Conservation (phyloP, 2,888 invertebrate genomes). For the Drosophila ustulata region DNA sequence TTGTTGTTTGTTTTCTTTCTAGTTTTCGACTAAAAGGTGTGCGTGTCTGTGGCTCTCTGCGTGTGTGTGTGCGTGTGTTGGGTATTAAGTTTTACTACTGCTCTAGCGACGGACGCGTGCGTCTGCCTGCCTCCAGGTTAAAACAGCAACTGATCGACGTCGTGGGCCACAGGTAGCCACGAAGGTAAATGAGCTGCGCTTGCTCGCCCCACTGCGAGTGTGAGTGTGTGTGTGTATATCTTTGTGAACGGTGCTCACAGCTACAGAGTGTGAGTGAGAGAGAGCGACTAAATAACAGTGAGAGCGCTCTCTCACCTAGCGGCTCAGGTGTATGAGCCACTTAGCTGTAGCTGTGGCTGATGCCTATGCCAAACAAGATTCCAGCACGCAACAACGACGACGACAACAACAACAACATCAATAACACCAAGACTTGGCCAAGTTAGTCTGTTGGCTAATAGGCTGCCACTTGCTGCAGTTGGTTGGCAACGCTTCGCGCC, state of each 20-base stretch:
- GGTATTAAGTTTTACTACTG: slow-evolving; percentile 41
- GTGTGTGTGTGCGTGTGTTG: slow-evolving; percentile 29
- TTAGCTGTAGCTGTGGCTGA: slow-evolving; percentile 37
- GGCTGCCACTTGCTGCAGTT: slow-evolving; percentile 19
- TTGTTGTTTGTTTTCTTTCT: slow-evolving; percentile 73
- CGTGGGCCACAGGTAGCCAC: slow-evolving; percentile 69
- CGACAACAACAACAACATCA: slow-evolving; percentile 29
- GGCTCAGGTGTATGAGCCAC: slow-evolving; percentile 63
- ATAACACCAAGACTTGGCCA: slow-evolving; percentile 24
- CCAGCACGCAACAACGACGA: slow-evolving; percentile 67
- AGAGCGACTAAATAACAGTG: slow-evolving; percentile 15
- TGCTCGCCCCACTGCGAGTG: slow-evolving; percentile 29
- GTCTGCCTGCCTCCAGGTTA: slow-evolving; percentile 64
- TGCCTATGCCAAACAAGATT: slow-evolving; percentile 70
- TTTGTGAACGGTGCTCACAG: slow-evolving; percentile 5
- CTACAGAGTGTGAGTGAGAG: slow-evolving; percentile 16
- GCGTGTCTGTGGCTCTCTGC: slow-evolving; percentile 29
- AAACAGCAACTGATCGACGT: slow-evolving; percentile 72
- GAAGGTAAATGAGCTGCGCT: slow-evolving; percentile 73
- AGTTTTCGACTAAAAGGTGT: slow-evolving; percentile 66
- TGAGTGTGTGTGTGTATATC: neutral
- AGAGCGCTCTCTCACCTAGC: slow-evolving; percentile 14
- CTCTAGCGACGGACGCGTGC: slow-evolving; percentile 58
- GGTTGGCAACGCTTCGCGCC: slow-evolving; percentile 55
- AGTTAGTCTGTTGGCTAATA: slow-evolving; percentile 59